A percentile compares a stretch with the other conserved stretches of the same genome.
phyloP scores from a whole-genome alignment of 2,888 invertebrate genomes.

The Drepana falcataria region DNA sequence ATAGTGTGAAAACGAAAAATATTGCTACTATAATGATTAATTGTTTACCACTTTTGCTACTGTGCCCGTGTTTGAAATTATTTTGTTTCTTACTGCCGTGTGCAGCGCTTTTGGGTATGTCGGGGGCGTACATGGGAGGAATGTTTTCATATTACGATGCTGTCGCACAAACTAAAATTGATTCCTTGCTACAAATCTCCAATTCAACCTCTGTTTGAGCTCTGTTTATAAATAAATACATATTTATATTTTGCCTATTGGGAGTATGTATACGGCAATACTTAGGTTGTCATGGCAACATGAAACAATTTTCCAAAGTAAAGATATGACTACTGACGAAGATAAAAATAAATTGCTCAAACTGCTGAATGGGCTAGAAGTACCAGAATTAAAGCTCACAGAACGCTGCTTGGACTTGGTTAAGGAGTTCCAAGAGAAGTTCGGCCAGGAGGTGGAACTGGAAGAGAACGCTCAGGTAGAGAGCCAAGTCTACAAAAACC shows the following conservation, averaged over 20 bases:
- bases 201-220: background rate
- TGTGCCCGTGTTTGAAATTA: conserved; percentile 45
- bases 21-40: conserved; percentile 21
- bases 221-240: background rate
- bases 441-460: conserved; percentile 35
- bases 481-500: conserved; percentile 41
- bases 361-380: conserved; percentile 54
- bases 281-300: conserved; percentile 20
- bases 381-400: conserved; percentile 53
- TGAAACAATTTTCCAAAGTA: background rate
- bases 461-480: conserved; percentile 25
- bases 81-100: conserved; percentile 48
- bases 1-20: background rate
- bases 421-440: conserved; percentile 50
- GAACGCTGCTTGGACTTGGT: conserved; percentile 52
- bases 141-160: conserved; percentile 17
- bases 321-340: conserved; percentile 60
- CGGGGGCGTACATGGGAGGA: conserved; percentile 35
- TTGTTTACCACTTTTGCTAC: conserved; percentile 31
- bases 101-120: conserved; percentile 35
- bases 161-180: background rate
- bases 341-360: conserved; percentile 58
- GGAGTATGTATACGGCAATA: background rate
- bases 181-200: background rate
- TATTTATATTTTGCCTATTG: too few relatives aligned